These are phyloP conservation scores for Tubulanus polymorphus DNA, from an alignment of 2,888 invertebrate genomes.

Conservation along the genomic window DNA sequence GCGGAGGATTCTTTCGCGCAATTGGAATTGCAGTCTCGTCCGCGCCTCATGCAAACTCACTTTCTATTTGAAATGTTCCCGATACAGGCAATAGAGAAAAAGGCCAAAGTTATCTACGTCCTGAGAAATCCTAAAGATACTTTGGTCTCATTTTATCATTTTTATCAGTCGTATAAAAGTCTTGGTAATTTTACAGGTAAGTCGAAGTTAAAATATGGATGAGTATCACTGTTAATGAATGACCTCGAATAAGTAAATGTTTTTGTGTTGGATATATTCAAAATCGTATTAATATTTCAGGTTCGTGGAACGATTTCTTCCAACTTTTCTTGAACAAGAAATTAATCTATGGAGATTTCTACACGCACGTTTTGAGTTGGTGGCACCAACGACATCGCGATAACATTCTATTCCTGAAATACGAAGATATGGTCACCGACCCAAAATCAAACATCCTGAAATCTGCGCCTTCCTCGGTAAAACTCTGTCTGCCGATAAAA, in stretches of 20 bases:
- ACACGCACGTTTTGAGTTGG: neutral
- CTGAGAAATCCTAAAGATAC: neutral
- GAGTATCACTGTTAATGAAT: too few relatives aligned
- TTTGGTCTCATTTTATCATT: neutral
- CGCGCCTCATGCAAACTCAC: too few relatives aligned
- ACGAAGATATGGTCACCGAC: neutral
- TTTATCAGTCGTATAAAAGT: too few relatives aligned
- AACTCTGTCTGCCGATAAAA: neutral
- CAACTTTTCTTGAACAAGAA: neutral
- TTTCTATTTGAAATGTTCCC: neutral
- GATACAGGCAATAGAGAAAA: neutral
- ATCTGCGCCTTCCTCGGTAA: neutral
- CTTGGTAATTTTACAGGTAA: too few relatives aligned
- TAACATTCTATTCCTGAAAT: neutral
- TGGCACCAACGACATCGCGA: neutral
- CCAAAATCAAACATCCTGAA: neutral
- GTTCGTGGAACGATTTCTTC: neutral
- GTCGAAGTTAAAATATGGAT: too few relatives aligned
- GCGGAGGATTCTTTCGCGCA: too few relatives aligned
- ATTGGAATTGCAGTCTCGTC: too few relatives aligned
- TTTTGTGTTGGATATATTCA: too few relatives aligned
- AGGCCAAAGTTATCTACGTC: neutral
- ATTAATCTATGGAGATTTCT: neutral
- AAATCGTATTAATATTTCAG: too few relatives aligned
- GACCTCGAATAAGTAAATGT: too few relatives aligned